phyloP scores from a whole-genome alignment of 2,113 vertebrate genomes.

The Crotalus viridis region DNA sequence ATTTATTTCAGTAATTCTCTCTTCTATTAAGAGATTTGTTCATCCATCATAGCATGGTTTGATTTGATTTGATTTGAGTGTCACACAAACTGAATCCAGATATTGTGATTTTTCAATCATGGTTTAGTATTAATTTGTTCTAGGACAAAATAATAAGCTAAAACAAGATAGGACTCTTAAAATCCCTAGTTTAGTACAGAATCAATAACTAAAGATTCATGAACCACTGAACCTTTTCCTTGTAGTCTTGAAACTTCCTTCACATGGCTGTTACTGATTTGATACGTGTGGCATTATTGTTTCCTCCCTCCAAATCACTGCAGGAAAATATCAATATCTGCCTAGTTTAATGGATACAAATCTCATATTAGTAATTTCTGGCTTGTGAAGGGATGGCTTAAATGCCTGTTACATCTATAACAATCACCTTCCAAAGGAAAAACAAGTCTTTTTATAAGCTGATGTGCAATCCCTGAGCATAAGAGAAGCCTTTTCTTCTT shows the following conservation, averaged over 20 bases:
- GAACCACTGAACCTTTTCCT: not conserved
- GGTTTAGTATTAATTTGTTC: not conserved
- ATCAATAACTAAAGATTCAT: not conserved
- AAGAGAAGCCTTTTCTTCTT: not conserved
- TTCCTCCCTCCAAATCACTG: not conserved
- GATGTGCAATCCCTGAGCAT: not conserved
- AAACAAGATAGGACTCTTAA: not conserved
- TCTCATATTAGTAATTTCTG: slow-evolving; percentile 1
- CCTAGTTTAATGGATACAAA: not conserved
- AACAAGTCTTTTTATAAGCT: not conserved
- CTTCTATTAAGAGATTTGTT: not conserved
- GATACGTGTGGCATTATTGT: not conserved
- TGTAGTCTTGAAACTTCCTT: not conserved
- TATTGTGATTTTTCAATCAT: not conserved
- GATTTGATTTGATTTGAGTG: not conserved
- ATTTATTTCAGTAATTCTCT: not conserved
- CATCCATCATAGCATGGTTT: not conserved
- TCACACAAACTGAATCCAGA: not conserved
- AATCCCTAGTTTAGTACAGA: not conserved
- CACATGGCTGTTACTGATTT: not conserved
- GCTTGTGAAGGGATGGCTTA: not conserved
- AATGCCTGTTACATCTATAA: not conserved
- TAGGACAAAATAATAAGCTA: not conserved
- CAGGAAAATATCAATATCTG: not conserved
- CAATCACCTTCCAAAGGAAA: not conserved